A percentile compares a stretch with the other conserved stretches of the same genome.
These are phyloP conservation scores for Boloria euphrosyne DNA, from an alignment of 2,888 invertebrate genomes.

Conservation along the genomic window DNA sequence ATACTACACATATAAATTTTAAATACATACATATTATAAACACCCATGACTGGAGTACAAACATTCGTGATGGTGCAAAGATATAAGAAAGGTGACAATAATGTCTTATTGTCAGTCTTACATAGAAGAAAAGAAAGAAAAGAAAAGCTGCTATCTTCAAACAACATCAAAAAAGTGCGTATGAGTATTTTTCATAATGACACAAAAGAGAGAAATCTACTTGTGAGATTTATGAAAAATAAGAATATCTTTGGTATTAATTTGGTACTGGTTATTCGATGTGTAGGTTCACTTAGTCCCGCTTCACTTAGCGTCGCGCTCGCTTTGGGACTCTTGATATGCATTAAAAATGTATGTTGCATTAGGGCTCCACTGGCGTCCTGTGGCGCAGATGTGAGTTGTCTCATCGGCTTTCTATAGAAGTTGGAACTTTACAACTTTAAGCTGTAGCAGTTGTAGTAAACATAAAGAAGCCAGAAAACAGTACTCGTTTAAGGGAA, in stretches of 20 bases:
- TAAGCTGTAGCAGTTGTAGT: background rate
- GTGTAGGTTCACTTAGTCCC: constrained; percentile 15
- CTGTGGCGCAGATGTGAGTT: constrained; percentile 37
- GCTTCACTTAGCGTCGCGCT: constrained; percentile 53
- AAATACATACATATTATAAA: too few species aligned
- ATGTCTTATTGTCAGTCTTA: too few species aligned
- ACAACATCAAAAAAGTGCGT: too few species aligned
- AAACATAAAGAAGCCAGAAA: background rate
- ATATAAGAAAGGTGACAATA: too few species aligned
- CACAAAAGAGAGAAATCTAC: too few species aligned
- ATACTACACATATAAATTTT: too few species aligned
- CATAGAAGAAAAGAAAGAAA: too few species aligned
- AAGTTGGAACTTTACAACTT: constrained; percentile 20
- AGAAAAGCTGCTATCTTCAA: too few species aligned
- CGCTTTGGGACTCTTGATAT: constrained; percentile 69
- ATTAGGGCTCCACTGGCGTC: constrained; percentile 67
- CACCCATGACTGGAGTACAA: too few species aligned
- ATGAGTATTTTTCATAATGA: too few species aligned
- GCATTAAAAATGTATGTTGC: constrained; percentile 77
- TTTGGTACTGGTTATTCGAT: constrained; percentile 3
- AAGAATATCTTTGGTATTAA: background rate
- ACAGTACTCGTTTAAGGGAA: too few species aligned
- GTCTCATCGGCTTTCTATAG: constrained; percentile 31
- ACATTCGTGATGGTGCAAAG: too few species aligned
- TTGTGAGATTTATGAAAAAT: background rate